Base-by-base conservation (phyloP, 2,797 vertebrate genomes). In the Tangara arthus region DNA sequence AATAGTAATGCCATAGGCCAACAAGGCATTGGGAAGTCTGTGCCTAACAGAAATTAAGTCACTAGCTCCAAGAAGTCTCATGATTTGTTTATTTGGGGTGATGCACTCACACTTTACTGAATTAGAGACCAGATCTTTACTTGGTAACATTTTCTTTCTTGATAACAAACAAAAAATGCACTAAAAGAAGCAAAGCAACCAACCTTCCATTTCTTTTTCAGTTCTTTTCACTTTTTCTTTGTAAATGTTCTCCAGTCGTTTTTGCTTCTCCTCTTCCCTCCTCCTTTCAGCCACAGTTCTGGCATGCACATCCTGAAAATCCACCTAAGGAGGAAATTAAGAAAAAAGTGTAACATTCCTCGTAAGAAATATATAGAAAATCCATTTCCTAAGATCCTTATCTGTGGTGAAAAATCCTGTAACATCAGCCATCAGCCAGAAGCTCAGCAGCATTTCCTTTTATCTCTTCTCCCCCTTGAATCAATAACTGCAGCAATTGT, bases 121-220 rank as follows among this genome's bases (percentile, higher is more conserved):
- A 65, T 59, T 42, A 70, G 27, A 66, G 11, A 52, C 8, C 12
- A 80, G 16, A 35, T 15, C 12, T 55, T 49, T 28, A 27, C 13
- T 37, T 27, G 27, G 0, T 22, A 61, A 41, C 24, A 8, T 55
- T 8, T 34, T 22, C 27, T 22, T 57, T 34, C 15, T n/a, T n/a
- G n/a, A n/a, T n/a, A n/a, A n/a, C n/a, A n/a, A n/a, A n/a, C n/a
- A n/a, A n/a, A n/a, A n/a, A 35, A 10, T 16, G 6, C 27, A 39
- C 23, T 47, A 30, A 17, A 76, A 57, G 50, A 82, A 49, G 7
- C 44, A 39, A 85, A 89, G 23, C 16, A 89, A 68, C 47, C 92
- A 90, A 98, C 99, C 99, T 96, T 98, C 98, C 99, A 99, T 98
- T 88, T 99, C 99, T 89, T 92, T 97, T 70, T 96, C 96, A 8